phyloP scores from a whole-genome alignment of 2,113 vertebrate species.

The Nothocercus julius region DNA sequence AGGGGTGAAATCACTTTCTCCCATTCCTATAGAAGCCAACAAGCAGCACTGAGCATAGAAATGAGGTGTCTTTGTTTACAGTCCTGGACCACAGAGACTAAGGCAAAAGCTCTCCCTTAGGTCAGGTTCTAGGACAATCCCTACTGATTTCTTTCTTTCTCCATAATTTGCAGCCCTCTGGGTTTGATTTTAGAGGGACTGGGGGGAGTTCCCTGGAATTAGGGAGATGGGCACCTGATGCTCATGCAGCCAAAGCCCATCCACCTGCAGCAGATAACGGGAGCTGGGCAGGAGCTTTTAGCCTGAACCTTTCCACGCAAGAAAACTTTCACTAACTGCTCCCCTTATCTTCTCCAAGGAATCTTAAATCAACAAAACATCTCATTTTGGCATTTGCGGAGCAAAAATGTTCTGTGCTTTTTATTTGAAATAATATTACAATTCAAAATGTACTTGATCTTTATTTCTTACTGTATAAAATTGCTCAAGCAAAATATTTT shows the following conservation, averaged over 20 bases:
- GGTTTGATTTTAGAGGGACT: too few relatives aligned
- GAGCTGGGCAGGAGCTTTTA: background rate
- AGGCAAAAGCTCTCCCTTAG: background rate
- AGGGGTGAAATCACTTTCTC: background rate
- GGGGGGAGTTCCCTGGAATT: background rate
- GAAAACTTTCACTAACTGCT: background rate
- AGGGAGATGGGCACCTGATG: background rate
- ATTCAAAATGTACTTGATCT: slow-evolving; percentile 1
- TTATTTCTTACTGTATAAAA: background rate
- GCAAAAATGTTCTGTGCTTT: background rate
- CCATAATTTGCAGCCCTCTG: too few relatives aligned
- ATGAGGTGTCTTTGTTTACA: background rate
- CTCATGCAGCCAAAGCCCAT: background rate
- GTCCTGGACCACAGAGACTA: background rate
- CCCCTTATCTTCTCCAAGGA: background rate
- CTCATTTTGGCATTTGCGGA: background rate
- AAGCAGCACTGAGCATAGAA: background rate
- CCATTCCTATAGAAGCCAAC: background rate
- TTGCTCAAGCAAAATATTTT: background rate
- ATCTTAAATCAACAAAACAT: background rate
- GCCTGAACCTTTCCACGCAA: background rate
- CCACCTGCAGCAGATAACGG: background rate
- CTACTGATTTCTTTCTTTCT: background rate
- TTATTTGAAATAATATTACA: background rate
- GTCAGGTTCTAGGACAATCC: background rate